These are phyloP conservation scores for Gastrophysa polygoni DNA, from an alignment of 2,888 invertebrate species.

Conservation along the genomic window DNA sequence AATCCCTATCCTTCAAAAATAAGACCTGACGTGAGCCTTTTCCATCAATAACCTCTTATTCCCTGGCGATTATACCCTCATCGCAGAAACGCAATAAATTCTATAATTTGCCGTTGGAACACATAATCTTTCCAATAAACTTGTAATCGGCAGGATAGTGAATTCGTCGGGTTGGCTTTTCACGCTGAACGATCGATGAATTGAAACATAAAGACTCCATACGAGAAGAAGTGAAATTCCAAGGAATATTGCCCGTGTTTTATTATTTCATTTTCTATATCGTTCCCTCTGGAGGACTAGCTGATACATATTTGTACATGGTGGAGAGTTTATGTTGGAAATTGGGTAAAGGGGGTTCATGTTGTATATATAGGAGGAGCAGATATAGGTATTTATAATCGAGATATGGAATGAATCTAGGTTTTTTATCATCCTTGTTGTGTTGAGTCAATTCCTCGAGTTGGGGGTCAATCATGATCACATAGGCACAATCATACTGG, in stretches of 20 bases:
- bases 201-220: slow-evolving; percentile 45
- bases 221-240: slow-evolving; percentile 36
- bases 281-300: too few species aligned
- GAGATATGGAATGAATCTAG: too few species aligned
- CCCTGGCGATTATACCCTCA: not conserved
- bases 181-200: slow-evolving; percentile 40
- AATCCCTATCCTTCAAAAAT: too few species aligned
- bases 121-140: slow-evolving; percentile 23
- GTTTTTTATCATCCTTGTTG: too few species aligned
- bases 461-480: too few species aligned
- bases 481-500: too few species aligned
- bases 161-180: slow-evolving; percentile 28
- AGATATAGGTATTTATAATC: too few species aligned
- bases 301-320: too few species aligned
- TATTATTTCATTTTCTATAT: slow-evolving; percentile 39
- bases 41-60: not conserved
- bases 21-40: not conserved
- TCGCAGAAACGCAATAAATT: not conserved
- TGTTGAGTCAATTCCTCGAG: too few species aligned
- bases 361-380: too few species aligned
- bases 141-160: slow-evolving; percentile 28
- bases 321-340: too few species aligned
- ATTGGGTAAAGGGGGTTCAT: too few species aligned
- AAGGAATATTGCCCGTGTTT: slow-evolving; percentile 39
- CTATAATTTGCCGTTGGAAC: slow-evolving; percentile 3